phyloP scores from a whole-genome alignment of 1,140 invertebrate species.

The Hirudo medicinalis region DNA sequence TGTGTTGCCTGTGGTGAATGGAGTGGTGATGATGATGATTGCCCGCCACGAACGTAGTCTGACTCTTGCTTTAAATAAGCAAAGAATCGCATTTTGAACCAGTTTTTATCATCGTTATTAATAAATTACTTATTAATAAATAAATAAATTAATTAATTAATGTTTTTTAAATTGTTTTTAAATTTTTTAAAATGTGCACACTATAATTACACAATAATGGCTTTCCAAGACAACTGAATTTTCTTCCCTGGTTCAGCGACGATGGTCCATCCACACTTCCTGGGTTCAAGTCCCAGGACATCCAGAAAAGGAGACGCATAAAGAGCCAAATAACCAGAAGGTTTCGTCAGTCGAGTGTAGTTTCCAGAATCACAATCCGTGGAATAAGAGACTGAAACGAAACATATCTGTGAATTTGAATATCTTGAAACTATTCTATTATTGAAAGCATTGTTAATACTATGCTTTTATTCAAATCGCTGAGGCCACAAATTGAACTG shows the following conservation, averaged over 20 bases:
- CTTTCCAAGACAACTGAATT: neutral
- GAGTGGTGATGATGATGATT: neutral
- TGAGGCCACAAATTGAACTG: too few relatives aligned
- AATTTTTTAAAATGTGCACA: neutral
- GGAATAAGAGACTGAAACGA: neutral
- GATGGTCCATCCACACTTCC: conserved; percentile 12
- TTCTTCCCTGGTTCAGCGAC: conserved; percentile 7
- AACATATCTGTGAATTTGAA: too few relatives aligned
- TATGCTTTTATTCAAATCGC: too few relatives aligned
- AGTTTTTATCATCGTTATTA: neutral
- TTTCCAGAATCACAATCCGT: conserved; percentile 2
- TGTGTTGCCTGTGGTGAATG: neutral
- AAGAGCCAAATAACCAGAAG: conserved; percentile 11
- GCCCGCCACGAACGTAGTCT: neutral
- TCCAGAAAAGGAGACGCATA: neutral
- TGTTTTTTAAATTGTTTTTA: too few relatives aligned
- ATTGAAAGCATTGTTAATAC: too few relatives aligned
- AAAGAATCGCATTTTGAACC: neutral
- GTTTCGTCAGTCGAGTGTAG: neutral
- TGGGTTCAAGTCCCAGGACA: too few relatives aligned
- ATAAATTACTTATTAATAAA: too few relatives aligned
- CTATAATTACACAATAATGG: conserved; percentile 9
- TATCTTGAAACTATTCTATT: too few relatives aligned
- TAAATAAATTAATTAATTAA: too few relatives aligned
- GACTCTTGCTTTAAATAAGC: neutral